Evolutionary conservation across 2,888 invertebrate species (phyloP), one percentile per base, ranked within the genome.

Genomic region (Oegoconia quadripuncta): DNA sequence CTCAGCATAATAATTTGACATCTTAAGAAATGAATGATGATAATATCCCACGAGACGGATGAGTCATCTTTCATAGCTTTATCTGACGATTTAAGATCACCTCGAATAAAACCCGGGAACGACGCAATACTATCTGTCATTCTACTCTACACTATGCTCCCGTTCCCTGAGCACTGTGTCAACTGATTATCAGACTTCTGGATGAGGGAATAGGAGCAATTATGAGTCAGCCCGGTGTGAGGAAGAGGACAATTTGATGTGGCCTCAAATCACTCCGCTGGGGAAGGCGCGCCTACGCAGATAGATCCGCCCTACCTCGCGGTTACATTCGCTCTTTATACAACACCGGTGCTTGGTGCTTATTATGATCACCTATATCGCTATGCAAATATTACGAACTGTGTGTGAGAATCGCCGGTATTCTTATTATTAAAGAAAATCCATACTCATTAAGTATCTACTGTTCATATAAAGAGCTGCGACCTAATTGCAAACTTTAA

Each of bases 241-340:
- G 86, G 87, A 87, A 80, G 84, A 68, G 69, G 52, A 67, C 84
- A 82, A 86, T 86, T 87, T 84, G 76, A 64, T 59, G 61, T 77
- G 86, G 80, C 86, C 86, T 86, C 84, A 84, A 86, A 87, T 82
- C 79, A 70, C 65, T 73, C 68, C 73, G 59, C 49, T 74, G 74
- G 84, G 84, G 84, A 76, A 78, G 79, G 74, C 66, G 76, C 74
- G 71, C 78, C 78, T 75, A 76, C 78, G 58, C 72, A 50, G 39
- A 52, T 59, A 72, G 74, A 81, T 78, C 73, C 73, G 73, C 66
- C 64, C 68, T 53, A 69, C 58, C 67, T 64, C 22, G 15, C 18
- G n/a, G 8, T 3, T 13, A 34, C 26, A 14, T 32, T 23, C 31
- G 43, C 39, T 39, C 28, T 37, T 42, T 48, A 41, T 20, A 28